Base-by-base conservation (phyloP, 2,888 invertebrate genomes). In the Hedya salicella region DNA sequence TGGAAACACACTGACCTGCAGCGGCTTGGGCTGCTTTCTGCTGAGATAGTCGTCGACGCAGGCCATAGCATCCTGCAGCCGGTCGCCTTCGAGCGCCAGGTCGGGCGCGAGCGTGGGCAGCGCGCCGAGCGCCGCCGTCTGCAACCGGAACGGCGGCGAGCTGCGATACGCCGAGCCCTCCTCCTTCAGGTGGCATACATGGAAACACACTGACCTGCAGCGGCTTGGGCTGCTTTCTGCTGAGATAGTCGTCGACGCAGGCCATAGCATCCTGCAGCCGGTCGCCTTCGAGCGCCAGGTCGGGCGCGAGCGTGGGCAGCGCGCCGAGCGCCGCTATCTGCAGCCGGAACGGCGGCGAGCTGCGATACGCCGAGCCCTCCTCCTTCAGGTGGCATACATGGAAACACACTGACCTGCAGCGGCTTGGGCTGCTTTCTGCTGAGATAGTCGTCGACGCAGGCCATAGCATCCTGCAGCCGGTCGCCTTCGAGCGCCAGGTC, bases 341-440 rank as follows among this genome's bases (percentile, higher is more conserved):
- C 50, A 95, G 6, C 3, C 25, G 3, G 3, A 4, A 4, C 25
- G 25, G 25, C 6, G 25, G 25, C n/a, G n/a, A n/a, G n/a, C n/a
- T n/a, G n/a, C n/a, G n/a, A n/a, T n/a, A n/a, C n/a, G n/a, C n/a
- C n/a, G n/a, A n/a, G n/a, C n/a, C n/a, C n/a, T 25, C 36, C 2
- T 9, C 11, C 9, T 36, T 6, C 32, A 32, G 3, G 32, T 32
- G 88, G 79, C 95, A 5, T n/a, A 21, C 19, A 48, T 49, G 17
- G 39, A 40, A 48, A 17, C 72, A 74, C 77, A 95, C 25, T 25
- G 25, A 25, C 95, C 93, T 95, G 95, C 68, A 96, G 83, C 2
- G 93, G 91, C 64, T 88, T 85, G 14, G 95, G 94, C 78, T 96
- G 95, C 65, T 92, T 90, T 63, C 85, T 83, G 68, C 93, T 94